phyloP scores from a whole-genome alignment of 1,140 invertebrate species.

The Oryctes rhinoceros region DNA sequence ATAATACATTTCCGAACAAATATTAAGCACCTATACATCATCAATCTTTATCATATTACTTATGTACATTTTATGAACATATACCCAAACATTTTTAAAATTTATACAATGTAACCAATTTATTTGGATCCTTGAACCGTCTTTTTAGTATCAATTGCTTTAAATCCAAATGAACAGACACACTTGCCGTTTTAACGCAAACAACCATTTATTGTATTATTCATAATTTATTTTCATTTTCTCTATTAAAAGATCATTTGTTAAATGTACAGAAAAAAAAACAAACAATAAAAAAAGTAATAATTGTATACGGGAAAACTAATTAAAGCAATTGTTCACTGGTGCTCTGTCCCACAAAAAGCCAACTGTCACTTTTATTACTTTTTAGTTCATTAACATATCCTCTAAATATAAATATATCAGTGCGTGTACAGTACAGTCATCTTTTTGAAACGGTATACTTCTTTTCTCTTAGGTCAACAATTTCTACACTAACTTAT shows the following conservation, averaged over 20 bases:
- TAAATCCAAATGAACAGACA: constrained; percentile 7
- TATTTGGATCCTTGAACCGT: constrained; percentile 19
- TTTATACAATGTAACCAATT: constrained; percentile 29
- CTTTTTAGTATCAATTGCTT: constrained; percentile 16
- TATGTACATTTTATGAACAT: constrained; percentile 20
- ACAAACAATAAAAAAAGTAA: neutral
- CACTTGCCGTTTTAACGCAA: neutral
- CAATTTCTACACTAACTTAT: constrained; percentile 55
- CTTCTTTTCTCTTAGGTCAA: constrained; percentile 46
- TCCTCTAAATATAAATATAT: constrained; percentile 35
- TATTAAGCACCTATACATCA: constrained; percentile 25
- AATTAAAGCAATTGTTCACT: constrained; percentile 38
- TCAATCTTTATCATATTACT: constrained; percentile 14
- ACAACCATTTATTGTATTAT: neutral
- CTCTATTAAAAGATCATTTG: constrained; percentile 1
- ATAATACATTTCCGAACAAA: neutral
- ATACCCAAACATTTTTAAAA: constrained; percentile 20
- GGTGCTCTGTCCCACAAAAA: constrained; percentile 29
- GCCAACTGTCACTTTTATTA: constrained; percentile 2
- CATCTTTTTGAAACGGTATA: constrained; percentile 39
- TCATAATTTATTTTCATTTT: neutral
- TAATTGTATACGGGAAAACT: constrained; percentile 6
- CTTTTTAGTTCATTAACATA: neutral
- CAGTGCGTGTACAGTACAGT: constrained; percentile 39
- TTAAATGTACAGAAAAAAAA: neutral